phyloP scores from a whole-genome alignment of 2,888 invertebrate genomes.

The Hipparchia semele region DNA sequence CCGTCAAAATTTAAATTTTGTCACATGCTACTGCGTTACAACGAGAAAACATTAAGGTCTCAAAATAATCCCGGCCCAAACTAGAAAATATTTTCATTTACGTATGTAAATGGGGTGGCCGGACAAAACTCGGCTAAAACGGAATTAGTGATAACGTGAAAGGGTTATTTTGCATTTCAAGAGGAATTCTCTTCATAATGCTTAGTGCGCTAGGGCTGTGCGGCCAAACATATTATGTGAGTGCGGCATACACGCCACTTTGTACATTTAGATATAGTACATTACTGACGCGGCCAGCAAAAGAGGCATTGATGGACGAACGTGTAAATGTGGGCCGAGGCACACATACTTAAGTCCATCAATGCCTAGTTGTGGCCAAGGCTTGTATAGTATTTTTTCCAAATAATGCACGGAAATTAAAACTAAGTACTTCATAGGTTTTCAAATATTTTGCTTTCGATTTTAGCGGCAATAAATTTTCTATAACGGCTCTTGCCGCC shows the following conservation, averaged over 20 bases:
- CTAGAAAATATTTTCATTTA: constrained; percentile 22
- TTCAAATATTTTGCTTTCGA: too few relatives aligned
- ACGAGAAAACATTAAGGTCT: not conserved
- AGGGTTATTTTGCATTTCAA: constrained; percentile 42
- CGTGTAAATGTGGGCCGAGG: too few relatives aligned
- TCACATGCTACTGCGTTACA: not conserved
- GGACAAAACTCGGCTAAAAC: constrained; percentile 30
- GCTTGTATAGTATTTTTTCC: too few relatives aligned
- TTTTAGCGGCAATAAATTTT: too few relatives aligned
- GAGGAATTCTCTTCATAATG: constrained; percentile 37
- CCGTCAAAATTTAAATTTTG: not conserved
- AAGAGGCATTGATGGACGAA: too few relatives aligned
- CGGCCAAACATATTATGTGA: not conserved
- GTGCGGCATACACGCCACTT: not conserved
- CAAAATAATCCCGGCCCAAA: constrained; percentile 9
- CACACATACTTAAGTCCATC: too few relatives aligned
- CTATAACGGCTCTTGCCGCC: too few relatives aligned
- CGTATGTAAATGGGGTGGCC: constrained; percentile 30
- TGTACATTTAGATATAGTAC: not conserved
- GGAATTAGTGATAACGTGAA: constrained; percentile 38
- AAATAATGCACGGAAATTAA: too few relatives aligned
- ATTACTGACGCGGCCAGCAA: not conserved
- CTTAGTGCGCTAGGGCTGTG: constrained; percentile 25
- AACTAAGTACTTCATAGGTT: not conserved
- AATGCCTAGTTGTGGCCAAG: too few relatives aligned